A percentile compares a stretch with the other conserved stretches of the same genome.
These are phyloP conservation scores for Echinometra lucunter DNA, from an alignment of 53 echinoderm and acorn worm species.

Conservation along the genomic window DNA sequence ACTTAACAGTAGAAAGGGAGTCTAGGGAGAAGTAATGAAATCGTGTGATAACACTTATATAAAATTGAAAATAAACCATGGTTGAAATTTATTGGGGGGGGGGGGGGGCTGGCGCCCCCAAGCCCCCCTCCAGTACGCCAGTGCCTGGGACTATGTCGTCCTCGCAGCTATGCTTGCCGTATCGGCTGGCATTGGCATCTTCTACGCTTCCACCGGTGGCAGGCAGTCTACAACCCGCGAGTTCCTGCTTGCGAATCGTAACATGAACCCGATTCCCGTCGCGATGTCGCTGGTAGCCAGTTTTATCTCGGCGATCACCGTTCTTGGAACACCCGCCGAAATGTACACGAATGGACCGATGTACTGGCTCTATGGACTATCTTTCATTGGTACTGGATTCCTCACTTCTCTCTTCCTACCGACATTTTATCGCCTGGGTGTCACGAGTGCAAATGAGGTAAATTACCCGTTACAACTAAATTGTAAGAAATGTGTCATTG, in stretches of 20 bases:
- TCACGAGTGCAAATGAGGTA: slow-evolving; percentile 78
- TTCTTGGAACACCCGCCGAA: slow-evolving; percentile 91
- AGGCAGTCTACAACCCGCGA: slow-evolving; percentile 80
- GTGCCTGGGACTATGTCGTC: slow-evolving; percentile 90
- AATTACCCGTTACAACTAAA: too few relatives aligned
- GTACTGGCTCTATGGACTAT: slow-evolving; percentile 81
- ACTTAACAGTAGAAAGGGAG: too few relatives aligned
- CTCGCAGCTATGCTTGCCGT: slow-evolving; percentile 75
- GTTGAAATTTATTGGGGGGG: too few relatives aligned
- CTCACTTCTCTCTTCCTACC: slow-evolving; percentile 66
- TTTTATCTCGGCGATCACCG: slow-evolving; percentile 87
- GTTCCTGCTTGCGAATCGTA: slow-evolving; percentile 87
- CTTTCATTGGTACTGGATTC: slow-evolving; percentile 54
- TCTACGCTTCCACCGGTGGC: slow-evolving; percentile 83
- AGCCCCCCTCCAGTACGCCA: too few relatives aligned
- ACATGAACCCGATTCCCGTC: slow-evolving; percentile 86
- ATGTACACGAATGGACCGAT: slow-evolving; percentile 81
- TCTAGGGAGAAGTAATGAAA: too few relatives aligned
- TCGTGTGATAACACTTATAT: too few relatives aligned
- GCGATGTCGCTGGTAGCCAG: slow-evolving; percentile 84
- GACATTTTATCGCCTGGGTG: slow-evolving; percentile 57
- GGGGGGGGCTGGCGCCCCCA: too few relatives aligned
- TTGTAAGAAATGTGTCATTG: too few relatives aligned
- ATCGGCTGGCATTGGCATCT: slow-evolving; percentile 82
- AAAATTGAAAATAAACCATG: too few relatives aligned